Base-by-base conservation (phyloP, 2,888 invertebrate species). In the Drosophila nr. medialis region DNA sequence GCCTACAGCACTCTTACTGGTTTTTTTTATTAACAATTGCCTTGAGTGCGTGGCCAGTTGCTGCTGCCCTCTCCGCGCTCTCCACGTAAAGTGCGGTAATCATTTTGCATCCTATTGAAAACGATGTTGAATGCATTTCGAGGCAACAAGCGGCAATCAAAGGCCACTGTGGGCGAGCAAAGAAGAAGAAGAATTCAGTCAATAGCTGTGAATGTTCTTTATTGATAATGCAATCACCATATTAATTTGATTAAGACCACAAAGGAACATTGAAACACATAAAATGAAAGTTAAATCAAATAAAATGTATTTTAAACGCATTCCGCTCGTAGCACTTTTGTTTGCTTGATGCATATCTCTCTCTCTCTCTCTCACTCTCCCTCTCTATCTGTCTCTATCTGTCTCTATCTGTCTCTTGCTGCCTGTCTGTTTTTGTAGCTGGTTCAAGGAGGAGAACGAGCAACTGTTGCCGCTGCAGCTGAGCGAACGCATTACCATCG, bases 361-460 rank as follows among this genome's bases (percentile, higher is more conserved):
- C 8, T 36, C 4, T 0, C 11, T n/a, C 11, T 38, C 30, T 15
- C n/a, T 32, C 0, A 4, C 11, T n/a, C 11, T 38, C 30, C 11
- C n/a, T 32, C 0, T 10, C 0, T 32, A 10, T 0, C 45, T 30
- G 6, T n/a, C 10, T 29, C 8, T 8, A 30, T 0, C 45, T 30
- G 11, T n/a, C 11, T 42, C 42, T 18, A 18, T 18, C 21, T 58
- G n/a, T n/a, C n/a, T n/a, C n/a, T n/a, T n/a, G n/a, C n/a, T n/a
- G n/a, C n/a, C n/a, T n/a, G n/a, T n/a, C n/a, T n/a, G n/a, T n/a
- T 4, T 27, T 40, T 49, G 24, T 89, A 96, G 96, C 92, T 97
- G 97, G 97, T 96, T 95, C 92, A 95, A 95, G 68, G 96, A 96
- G 91, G 94, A 95, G 81, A 95, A 95, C 88, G 96, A 96, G 70